Base-by-base conservation (phyloP, 1,140 invertebrate species). In the Cherax destructor region DNA sequence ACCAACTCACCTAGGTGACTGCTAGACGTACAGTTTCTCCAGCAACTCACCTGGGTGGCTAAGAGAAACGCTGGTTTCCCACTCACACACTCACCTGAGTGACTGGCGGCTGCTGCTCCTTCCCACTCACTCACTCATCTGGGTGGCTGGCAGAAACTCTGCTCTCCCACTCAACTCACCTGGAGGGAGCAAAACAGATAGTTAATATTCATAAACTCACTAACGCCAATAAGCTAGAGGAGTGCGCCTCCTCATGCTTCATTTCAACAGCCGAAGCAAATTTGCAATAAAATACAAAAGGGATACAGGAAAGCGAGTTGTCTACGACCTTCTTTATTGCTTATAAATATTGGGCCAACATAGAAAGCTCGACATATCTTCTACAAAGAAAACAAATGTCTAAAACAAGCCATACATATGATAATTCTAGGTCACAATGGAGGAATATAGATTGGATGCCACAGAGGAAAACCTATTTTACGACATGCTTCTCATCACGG, bases 361-460 rank as follows among this genome's bases (percentile, higher is more conserved):
- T n/a, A 83, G 52, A 18, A 11, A n/a, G 11, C 5, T n/a, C 30
- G n/a, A 83, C n/a, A 13, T 61, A 13, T 30, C 52, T 24, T 13
- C n/a, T 83, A 59, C 80, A 30, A n/a, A 56, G 9, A 13, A 18
- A 16, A 83, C 61, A 72, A 11, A 69, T 69, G 16, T 83, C 11
- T n/a, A 16, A 61, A 65, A 69, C 81, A 69, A 69, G 61, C 59
- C 59, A 83, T 83, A 69, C 30, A 65, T 83, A 83, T 83, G 61
- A 83, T 83, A 83, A 83, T 69, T 30, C 81, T 24, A 10, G 13
- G n/a, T 83, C 52, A 83, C 80, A 79, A 21, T 52, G 69, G 24
- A 74, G n/a, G 69, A 74, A 30, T 30, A 74, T 24, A 74, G 69
- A 74, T 74, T 74, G 69, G 69, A n/a, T 74, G 69, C 69, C 69